phyloP scores from a whole-genome alignment of 2,888 invertebrate species.

The Acrocyrtus sp. region DNA sequence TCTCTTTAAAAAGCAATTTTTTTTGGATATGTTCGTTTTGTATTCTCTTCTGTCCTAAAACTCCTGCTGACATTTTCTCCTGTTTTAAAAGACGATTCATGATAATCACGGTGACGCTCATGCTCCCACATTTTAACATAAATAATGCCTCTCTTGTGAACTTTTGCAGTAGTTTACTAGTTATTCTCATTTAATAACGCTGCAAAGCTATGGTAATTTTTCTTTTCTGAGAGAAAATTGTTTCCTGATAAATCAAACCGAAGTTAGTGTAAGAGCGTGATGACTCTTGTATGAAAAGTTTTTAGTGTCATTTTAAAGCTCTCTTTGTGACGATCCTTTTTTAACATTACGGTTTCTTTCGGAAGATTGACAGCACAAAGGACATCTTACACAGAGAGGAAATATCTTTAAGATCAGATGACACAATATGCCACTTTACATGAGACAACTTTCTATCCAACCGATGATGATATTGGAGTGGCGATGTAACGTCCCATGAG shows the following conservation, averaged over 20 bases:
- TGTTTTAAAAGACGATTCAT: slow-evolving; percentile 42
- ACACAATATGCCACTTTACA: slow-evolving; percentile 45
- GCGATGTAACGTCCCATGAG: too few species aligned
- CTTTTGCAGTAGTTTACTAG: too few species aligned
- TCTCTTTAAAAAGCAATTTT: too few species aligned
- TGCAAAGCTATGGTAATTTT: too few species aligned
- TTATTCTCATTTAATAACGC: too few species aligned
- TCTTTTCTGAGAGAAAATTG: too few species aligned
- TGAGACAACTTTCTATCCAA: neutral
- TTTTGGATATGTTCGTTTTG: too few species aligned
- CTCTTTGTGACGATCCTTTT: slow-evolving; percentile 13
- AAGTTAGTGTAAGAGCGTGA: slow-evolving; percentile 16
- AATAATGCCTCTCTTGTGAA: too few species aligned
- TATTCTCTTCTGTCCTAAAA: slow-evolving; percentile 41
- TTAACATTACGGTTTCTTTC: slow-evolving; percentile 7
- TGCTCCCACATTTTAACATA: too few species aligned
- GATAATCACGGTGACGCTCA: too few species aligned
- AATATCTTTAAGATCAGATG: slow-evolving; percentile 41
- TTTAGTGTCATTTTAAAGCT: slow-evolving; percentile 32
- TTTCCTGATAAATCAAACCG: too few species aligned
- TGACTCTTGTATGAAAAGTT: slow-evolving; percentile 26
- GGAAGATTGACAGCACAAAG: slow-evolving; percentile 63
- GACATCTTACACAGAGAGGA: slow-evolving; percentile 38
- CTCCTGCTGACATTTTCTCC: slow-evolving; percentile 42
- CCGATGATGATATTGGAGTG: too few species aligned